A percentile compares a stretch with the other conserved stretches of the same genome.
phyloP scores from a whole-genome alignment of 2,113 vertebrate genomes.

The Erinaceus europaeus region DNA sequence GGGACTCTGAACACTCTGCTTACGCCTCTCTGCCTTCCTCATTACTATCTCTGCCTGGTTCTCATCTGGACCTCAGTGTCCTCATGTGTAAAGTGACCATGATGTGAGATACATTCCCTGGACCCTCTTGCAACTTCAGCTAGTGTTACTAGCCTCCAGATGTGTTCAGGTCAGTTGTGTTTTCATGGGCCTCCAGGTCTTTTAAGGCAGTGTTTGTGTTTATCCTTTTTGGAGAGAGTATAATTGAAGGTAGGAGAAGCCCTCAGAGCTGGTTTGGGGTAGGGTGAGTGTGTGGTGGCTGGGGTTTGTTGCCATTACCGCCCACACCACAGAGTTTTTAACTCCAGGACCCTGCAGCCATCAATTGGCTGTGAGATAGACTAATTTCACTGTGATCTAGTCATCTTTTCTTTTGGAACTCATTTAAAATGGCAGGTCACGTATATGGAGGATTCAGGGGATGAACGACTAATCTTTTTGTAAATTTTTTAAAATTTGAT shows the following conservation, averaged over 20 bases:
- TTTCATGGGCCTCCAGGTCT: constrained; percentile 5
- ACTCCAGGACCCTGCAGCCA: constrained; percentile 42
- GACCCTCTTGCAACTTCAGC: background rate
- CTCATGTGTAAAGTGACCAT: background rate
- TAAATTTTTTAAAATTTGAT: no score
- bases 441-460: background rate
- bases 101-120: background rate
- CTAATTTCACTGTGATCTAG: constrained; percentile 59
- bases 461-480: constrained; percentile 15
- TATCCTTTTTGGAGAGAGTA: constrained; percentile 38
- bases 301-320: constrained; percentile 58
- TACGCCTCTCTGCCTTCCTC: background rate
- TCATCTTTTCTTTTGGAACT: constrained; percentile 27
- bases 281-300: constrained; percentile 62
- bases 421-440: constrained; percentile 16
- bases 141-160: background rate
- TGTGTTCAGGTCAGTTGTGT: background rate
- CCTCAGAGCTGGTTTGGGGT: constrained; percentile 49
- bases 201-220: constrained; percentile 43
- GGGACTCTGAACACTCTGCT: background rate
- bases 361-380: constrained; percentile 5
- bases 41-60: no score
- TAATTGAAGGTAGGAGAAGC: constrained; percentile 49
- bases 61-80: background rate
- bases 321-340: constrained; percentile 39